Evolutionary conservation across 2,888 invertebrate genomes (phyloP), one percentile per base, ranked within the genome.

Genomic region (Hermaeophaga mercurialis): DNA sequence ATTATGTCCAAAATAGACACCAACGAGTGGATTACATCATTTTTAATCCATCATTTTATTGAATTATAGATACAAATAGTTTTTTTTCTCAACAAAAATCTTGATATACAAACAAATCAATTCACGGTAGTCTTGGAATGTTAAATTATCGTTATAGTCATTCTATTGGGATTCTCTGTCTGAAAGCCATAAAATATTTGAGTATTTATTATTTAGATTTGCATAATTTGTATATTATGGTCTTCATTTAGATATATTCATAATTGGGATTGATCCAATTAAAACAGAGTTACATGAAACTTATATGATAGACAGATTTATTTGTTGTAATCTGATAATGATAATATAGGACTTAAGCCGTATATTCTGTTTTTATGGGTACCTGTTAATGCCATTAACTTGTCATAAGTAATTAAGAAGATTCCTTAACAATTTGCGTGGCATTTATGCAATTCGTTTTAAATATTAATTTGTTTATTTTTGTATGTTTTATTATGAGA

Each of bases 251-350:
- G 14, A 17, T 3, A 17, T 17, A 36, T 17, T 11, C 36, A 36
- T 36, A 36, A 36, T 36, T 36, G 7, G 11, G 5, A 17, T 36
- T 36, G 36, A 36, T 36, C 36, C 36, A 36, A 36, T 36, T 36
- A 36, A 36, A 36, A 17, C 36, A 17, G 17, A 17, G 9, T 36
- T 17, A 36, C 15, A 36, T 36, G 17, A 36, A 17, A 15, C n/a
- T n/a, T 17, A 36, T 8, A 9, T 36, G 36, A 36, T 17, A 36
- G 36, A 36, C 36, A 17, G 17, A 36, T 17, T 36, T 36, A 36
- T 36, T 36, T 36, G 36, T 17, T 36, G 36, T 36, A 36, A 36
- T 36, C 36, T 36, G 36, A 36, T 36, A n/a, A n/a, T n/a, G n/a
- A n/a, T n/a, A 36, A 36, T 36, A 36, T 36, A 36, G 17, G 36